Evolutionary conservation across 2,113 vertebrate species (phyloP), one percentile per base, ranked within the genome.

Genomic region (Mirza zaza): DNA sequence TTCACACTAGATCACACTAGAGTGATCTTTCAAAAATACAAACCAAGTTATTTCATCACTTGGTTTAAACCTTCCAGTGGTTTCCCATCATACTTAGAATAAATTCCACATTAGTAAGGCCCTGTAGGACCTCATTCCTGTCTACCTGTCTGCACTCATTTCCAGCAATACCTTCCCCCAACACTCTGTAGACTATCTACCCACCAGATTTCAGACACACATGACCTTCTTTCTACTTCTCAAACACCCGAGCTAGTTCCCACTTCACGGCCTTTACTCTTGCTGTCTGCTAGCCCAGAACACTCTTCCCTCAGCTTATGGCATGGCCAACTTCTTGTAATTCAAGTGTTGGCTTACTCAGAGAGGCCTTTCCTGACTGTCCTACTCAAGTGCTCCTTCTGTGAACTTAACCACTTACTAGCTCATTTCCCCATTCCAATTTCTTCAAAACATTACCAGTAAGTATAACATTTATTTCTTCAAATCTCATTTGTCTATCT

Each of bases 391-490:
- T 0, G 21, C 14, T 57, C 79, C 5, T 82, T 94, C 50, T 42
- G 27, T 15, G 14, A 29, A 50, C 68, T 65, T 45, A 76, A 25
- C 25, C 70, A 76, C 68, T 68, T 45, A 34, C 34, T 75, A 61
- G 39, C 8, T 71, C 42, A 42, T 48, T 14, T 63, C 27, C 27
- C 55, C n/a, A 80, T 50, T 81, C 77, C 55, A 71, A 36, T 76
- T 87, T 85, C 59, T 85, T 95, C 39, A 55, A 79, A 95, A 76
- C n/a, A 87, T 20, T 8, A 57, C 67, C 48, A 94, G 59, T 83
- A 91, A 68, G 29, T 27, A 50, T 55, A 8, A 7, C 2, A 42
- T 55, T 86, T 39, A 79, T 39, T 63, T 91, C 67, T 89, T 84
- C 68, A 89, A 5, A 12, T 45, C 57, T 87, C 57, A 29, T 79